Conservation (phyloP, 2,797 vertebrate genomes). For the Caiman crocodilus region DNA sequence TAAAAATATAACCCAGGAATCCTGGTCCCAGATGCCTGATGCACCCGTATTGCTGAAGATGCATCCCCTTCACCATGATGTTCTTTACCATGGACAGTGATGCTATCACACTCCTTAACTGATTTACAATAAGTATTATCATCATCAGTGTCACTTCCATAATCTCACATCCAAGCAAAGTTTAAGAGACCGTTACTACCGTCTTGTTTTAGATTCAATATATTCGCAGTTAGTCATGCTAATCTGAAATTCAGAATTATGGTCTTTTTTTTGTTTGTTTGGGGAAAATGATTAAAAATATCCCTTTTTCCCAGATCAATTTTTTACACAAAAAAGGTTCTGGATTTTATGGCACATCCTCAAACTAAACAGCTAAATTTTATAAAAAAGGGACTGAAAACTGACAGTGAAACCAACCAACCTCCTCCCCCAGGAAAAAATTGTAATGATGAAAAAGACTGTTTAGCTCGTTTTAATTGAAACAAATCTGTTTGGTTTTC, state of each 20-base stretch:
- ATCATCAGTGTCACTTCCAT: conserved; percentile 14
- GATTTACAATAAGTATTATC: background rate
- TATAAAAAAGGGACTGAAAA: background rate
- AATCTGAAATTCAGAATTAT: too few relatives aligned
- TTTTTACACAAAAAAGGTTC: background rate
- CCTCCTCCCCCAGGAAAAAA: too few relatives aligned
- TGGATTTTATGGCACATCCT: conserved; percentile 7
- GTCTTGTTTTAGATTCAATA: background rate
- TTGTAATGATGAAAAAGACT: too few relatives aligned
- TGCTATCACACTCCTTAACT: conserved; percentile 24
- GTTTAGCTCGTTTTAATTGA: background rate
- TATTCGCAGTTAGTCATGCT: background rate
- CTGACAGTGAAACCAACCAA: background rate
- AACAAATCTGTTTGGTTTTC: background rate
- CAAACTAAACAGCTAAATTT: background rate
- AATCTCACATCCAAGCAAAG: conserved; percentile 42
- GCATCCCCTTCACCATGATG: conserved; percentile 57
- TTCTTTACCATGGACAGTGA: conserved; percentile 48
- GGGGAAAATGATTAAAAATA: background rate
- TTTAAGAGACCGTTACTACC: background rate
- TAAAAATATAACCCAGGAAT: conserved; percentile 40
- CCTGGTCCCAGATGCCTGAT: conserved; percentile 36
- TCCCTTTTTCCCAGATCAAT: background rate
- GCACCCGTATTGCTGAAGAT: conserved; percentile 56
- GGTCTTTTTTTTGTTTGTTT: too few relatives aligned